Base-by-base conservation (phyloP, 2,797 vertebrate genomes). In the Scolopax rusticola region DNA sequence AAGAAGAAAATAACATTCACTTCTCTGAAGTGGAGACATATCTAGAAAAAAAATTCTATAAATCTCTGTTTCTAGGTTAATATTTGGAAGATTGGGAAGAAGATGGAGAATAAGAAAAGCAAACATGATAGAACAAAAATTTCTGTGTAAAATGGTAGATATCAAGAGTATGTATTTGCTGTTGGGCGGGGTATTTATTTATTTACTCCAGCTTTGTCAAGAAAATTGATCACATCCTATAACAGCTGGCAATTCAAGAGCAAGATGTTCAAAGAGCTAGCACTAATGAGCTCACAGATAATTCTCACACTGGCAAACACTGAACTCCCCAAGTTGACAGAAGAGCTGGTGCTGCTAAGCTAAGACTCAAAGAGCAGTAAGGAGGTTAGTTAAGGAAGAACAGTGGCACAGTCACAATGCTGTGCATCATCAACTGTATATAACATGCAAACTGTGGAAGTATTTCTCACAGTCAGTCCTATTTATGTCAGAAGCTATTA, bases 401-500 rank as follows among this genome's bases (percentile, higher is more conserved):
- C n/a, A 90, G 65, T 27, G 20, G 24, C 69, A 40, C 77, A 90
- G 80, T 91, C 80, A 91, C 59, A 78, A 69, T 47, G 43, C 24
- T 87, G 67, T 76, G 40, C 63, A 90, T 82, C 71, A 87, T 77
- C 88, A 87, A 56, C 48, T 36, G 17, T 30, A 43, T 60, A 89
- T 74, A 89, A 82, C 48, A 38, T 30, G 48, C 70, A 76, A 73
- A 78, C 75, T 51, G 27, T 51, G 69, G 59, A 90, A 86, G 32
- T 70, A 63, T 90, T 94, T 90, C 92, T 93, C 70, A 82, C 70
- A 76, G 63, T 45, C 70, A 87, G 88, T 69, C 92, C 81, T 92
- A 73, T 79, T 97, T 96, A 82, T 76, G 90, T 95, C 94, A 94
- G 84, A 92, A 95, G 28, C 23, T 86, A 90, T 93, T 88, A 91